Base-by-base conservation (phyloP, 2,113 vertebrate species). In the Eptesicus fuscus region DNA sequence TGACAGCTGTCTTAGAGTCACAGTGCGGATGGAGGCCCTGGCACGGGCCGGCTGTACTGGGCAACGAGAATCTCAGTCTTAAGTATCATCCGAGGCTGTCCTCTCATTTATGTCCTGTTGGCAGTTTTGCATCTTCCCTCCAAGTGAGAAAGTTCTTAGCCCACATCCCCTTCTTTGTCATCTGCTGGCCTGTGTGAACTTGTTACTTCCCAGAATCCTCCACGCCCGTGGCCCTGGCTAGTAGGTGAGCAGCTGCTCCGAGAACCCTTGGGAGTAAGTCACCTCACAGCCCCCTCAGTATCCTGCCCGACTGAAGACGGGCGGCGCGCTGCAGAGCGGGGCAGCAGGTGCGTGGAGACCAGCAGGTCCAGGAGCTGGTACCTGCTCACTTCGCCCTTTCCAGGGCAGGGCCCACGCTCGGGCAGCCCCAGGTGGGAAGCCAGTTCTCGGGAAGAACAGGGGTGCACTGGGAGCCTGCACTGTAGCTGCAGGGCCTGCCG, bases 291-390 rank as follows among this genome's bases (percentile, higher is more conserved):
- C 25, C 16, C 67, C 2, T 42, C 18, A 0, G 6, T 0, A 5
- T 35, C 77, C 7, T 28, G 30, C 61, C 13, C 1, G 4, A 30
- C 0, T 12, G 83, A 40, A 17, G 53, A 42, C 12, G 0, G 2
- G 2, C 0, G 0, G n/a, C 0, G 0, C 35, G 22, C 20, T 20
- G 25, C 51, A 76, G 1, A 2, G 25, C 3, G 56, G 35, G 70
- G 30, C 16, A 28, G 83, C 70, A 22, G 51, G 61, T 10, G 9
- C 0, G 0, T 16, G 37, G 56, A 74, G 47, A 3, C 47, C 23
- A 8, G 85, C 0, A 1, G 93, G 25, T 1, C 9, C 2, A 0
- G 14, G 63, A 67, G 61, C 40, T 0, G 13, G 18, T 0, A 13
- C 5, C 22, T 9, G 42, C 40, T 28, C 13, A 9, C 4, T 9